These are phyloP conservation scores for Agrypnus murinus DNA, from an alignment of 2,888 invertebrate genomes.

Conservation along the genomic window DNA sequence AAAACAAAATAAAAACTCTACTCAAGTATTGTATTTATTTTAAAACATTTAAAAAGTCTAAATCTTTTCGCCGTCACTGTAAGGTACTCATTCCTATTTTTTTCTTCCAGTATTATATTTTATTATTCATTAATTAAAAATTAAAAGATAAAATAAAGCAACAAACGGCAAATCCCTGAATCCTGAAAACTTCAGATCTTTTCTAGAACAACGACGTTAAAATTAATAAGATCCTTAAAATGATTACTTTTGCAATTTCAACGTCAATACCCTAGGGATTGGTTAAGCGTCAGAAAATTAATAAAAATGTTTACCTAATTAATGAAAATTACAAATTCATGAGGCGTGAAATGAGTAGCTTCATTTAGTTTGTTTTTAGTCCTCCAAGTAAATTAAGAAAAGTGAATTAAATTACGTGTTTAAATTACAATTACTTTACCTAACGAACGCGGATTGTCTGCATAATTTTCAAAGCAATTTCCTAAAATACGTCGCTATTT, in stretches of 20 bases:
- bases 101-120: too few relatives aligned
- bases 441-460: constrained; percentile 31
- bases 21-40: too few relatives aligned
- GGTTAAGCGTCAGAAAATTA: constrained; percentile 24
- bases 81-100: too few relatives aligned
- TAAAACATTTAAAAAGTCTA: too few relatives aligned
- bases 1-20: too few relatives aligned
- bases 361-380: constrained; percentile 19
- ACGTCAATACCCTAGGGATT: constrained; percentile 7
- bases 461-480: constrained; percentile 16
- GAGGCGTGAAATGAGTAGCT: constrained; percentile 27
- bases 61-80: too few relatives aligned
- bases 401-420: constrained; percentile 26
- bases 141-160: too few relatives aligned
- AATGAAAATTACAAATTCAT: constrained; percentile 34
- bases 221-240: neutral
- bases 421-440: constrained; percentile 25
- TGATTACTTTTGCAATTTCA: constrained; percentile 6
- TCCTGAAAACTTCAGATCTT: too few relatives aligned
- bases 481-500: constrained; percentile 2
- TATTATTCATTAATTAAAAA: too few relatives aligned
- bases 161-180: too few relatives aligned
- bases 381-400: constrained; percentile 24
- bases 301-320: constrained; percentile 35
- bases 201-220: too few relatives aligned